Conservation (phyloP, 2,797 vertebrate genomes). For the Pipistrellus pipistrellus region DNA sequence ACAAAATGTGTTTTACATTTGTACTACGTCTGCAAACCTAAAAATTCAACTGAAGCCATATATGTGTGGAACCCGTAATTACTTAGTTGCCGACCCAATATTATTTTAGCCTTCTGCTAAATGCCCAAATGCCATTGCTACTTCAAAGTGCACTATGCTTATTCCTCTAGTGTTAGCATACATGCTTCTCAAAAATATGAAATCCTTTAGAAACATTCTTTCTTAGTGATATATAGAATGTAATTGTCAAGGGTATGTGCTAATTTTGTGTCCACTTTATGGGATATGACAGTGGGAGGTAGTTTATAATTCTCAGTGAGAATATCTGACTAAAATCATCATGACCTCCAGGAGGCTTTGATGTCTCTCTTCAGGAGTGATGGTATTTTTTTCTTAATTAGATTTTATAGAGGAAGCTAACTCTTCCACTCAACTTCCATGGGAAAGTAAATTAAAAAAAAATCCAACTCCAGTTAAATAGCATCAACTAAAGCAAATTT, state of each 20-base stretch:
- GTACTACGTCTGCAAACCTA: no score
- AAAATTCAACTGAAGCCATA: no score
- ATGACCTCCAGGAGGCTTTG: neutral
- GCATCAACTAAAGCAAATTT: constrained; percentile 28
- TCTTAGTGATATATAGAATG: neutral
- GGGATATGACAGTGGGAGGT: neutral
- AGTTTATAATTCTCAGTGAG: neutral
- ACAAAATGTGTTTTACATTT: no score
- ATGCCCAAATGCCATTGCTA: neutral
- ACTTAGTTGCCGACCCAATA: no score
- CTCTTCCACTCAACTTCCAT: neutral
- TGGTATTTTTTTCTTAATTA: neutral
- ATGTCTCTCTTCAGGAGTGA: neutral
- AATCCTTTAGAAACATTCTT: neutral
- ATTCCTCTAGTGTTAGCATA: neutral
- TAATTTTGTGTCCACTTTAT: neutral
- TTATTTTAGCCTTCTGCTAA: neutral
- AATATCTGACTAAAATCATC: neutral
- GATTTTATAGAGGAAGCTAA: constrained; percentile 8
- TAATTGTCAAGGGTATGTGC: neutral
- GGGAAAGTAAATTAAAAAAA: neutral
- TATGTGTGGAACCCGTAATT: no score
- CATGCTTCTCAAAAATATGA: neutral
- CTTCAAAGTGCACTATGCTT: neutral
- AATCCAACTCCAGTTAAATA: neutral